Evolutionary conservation across 2,888 invertebrate species (phyloP).

Genomic region (Mesochorus sp.): DNA sequence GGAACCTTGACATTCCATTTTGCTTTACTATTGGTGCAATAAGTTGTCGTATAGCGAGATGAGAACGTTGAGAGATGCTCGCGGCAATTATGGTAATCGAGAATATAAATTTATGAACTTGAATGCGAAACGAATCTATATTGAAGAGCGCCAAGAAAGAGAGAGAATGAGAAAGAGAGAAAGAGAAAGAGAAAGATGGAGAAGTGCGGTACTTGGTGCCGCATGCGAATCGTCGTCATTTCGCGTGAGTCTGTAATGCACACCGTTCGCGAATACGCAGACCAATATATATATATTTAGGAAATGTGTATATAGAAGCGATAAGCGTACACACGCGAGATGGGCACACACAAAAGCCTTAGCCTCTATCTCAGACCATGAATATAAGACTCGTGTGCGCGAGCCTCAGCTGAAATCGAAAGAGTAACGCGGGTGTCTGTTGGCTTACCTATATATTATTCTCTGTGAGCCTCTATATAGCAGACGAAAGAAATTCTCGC

Average conservation of each 20-base stretch:
- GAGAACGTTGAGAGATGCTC: slow-evolving; percentile 15
- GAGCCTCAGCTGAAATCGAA: slow-evolving; percentile 28
- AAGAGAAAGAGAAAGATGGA: too few relatives aligned
- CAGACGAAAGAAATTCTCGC: slow-evolving; percentile 18
- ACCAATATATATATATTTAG: neutral
- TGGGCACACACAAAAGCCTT: neutral
- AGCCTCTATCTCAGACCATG: neutral
- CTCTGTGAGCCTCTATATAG: neutral
- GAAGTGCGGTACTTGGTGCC: slow-evolving; percentile 61
- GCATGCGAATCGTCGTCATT: slow-evolving; percentile 64
- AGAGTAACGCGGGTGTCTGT: neutral
- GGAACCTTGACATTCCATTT: slow-evolving; percentile 53
- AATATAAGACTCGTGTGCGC: neutral
- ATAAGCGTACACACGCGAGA: slow-evolving; percentile 18
- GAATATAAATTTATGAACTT: slow-evolving; percentile 70
- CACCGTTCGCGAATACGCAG: neutral
- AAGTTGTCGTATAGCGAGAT: too few relatives aligned
- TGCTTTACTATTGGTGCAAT: slow-evolving; percentile 54
- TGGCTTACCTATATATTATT: neutral
- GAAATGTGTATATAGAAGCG: slow-evolving; percentile 21
- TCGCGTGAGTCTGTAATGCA: slow-evolving; percentile 34
- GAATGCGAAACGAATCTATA: slow-evolving; percentile 64
- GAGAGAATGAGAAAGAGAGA: too few relatives aligned
- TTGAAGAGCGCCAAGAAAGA: slow-evolving; percentile 51
- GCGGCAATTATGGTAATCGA: slow-evolving; percentile 66